phyloP scores from a whole-genome alignment of 1,140 invertebrate species.

The Laodelphax striatellus region DNA sequence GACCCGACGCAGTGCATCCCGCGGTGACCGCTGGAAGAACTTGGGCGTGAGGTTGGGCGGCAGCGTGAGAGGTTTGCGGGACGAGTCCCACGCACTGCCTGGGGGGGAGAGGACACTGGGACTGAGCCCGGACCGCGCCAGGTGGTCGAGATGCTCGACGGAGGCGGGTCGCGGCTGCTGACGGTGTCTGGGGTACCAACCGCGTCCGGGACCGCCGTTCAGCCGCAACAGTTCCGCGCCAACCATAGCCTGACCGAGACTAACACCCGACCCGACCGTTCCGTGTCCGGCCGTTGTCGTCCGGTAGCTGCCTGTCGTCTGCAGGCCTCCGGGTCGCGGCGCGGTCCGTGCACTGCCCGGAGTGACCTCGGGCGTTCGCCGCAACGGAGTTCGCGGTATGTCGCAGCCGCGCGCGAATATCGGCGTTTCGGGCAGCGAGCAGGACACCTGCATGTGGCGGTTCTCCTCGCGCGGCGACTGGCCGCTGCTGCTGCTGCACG shows the following conservation, averaged over 20 bases:
- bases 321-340: conserved; percentile 4
- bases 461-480: conserved; percentile 34
- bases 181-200: conserved; percentile 69
- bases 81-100: conserved; percentile 38
- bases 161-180: conserved; percentile 56
- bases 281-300: conserved; percentile 12
- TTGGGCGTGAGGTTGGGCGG: conserved; percentile 74
- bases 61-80: conserved; percentile 62
- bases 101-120: conserved; percentile 34
- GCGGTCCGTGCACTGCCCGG: conserved; percentile 2
- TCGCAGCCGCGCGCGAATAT: conserved; percentile 58
- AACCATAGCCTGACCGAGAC: conserved; percentile 44
- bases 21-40: conserved; percentile 73
- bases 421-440: conserved; percentile 69
- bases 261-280: conserved; percentile 9
- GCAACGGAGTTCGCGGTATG: conserved; percentile 25
- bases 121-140: conserved; percentile 32
- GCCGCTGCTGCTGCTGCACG: conserved; percentile 24
- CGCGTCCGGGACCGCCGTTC: conserved; percentile 62
- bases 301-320: conserved; percentile 12
- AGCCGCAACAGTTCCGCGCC: conserved; percentile 63
- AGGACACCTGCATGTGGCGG: conserved; percentile 58
- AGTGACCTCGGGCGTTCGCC: conserved; percentile 23
- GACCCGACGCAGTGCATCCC: conserved; percentile 69
- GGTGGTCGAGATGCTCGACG: conserved; percentile 68